A percentile compares a stretch with the other conserved stretches of the same genome.
These are phyloP conservation scores for Drosophila melanocephala DNA, from an alignment of 2,888 invertebrate species.

Conservation along the genomic window DNA sequence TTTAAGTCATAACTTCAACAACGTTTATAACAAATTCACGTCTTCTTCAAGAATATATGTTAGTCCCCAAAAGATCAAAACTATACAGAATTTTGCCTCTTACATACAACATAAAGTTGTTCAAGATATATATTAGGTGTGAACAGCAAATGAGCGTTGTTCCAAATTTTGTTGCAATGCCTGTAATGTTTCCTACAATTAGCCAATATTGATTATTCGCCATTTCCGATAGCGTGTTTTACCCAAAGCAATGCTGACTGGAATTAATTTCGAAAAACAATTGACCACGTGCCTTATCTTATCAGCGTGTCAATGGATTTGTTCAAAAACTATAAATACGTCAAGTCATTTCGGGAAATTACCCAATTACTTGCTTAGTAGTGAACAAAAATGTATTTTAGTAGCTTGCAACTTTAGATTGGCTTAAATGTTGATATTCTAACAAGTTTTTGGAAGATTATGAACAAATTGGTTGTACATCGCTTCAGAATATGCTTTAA, in stretches of 20 bases:
- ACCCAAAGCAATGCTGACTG: conserved; percentile 11
- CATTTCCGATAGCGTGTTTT: conserved; percentile 18
- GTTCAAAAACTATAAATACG: background rate
- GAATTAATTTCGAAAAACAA: background rate
- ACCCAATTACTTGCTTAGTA: conserved; percentile 5
- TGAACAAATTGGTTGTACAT: background rate
- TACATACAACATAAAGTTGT: too few relatives aligned
- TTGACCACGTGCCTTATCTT: conserved; percentile 23
- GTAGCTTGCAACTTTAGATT: background rate
- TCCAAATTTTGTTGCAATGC: background rate
- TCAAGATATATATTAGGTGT: background rate
- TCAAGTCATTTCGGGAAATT: conserved; percentile 36
- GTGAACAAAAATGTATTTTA: background rate
- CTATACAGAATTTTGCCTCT: too few relatives aligned
- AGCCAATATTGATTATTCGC: conserved; percentile 17
- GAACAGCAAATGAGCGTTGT: conserved; percentile 5
- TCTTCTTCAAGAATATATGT: background rate
- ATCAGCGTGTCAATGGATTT: conserved; percentile 12
- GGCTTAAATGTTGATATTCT: background rate
- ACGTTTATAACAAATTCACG: too few relatives aligned
- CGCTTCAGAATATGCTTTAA: background rate
- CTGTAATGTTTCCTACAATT: conserved; percentile 4
- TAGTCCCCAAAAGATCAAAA: background rate
- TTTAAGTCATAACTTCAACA: too few relatives aligned
- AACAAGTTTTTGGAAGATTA: background rate